Evolutionary conservation across 30 jellyfish, hydroid and myxozoan species (phyloP).

Genomic region (Morbakka virulenta): DNA sequence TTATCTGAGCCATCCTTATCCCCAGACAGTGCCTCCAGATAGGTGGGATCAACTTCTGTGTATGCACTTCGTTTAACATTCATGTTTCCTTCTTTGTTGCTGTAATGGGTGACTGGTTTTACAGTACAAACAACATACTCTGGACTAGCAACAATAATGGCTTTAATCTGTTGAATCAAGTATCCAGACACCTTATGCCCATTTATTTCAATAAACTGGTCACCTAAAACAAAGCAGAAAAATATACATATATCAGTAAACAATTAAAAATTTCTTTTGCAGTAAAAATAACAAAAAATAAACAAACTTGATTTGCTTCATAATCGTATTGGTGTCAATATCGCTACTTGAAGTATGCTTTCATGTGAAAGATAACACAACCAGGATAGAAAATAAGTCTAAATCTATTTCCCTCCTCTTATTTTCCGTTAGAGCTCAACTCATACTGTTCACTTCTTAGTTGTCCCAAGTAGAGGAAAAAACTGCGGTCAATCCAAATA

Average conservation of each 20-base stretch:
- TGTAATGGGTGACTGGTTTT: constrained; percentile 90
- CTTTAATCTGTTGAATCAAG: constrained; percentile 80
- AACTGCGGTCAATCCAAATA: no score
- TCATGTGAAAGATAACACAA: no score
- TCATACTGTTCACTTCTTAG: no score
- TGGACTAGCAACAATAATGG: constrained; percentile 73
- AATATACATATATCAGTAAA: no score
- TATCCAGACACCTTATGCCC: constrained; percentile 76
- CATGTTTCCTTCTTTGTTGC: constrained; percentile 72
- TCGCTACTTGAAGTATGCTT: no score
- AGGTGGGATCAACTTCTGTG: constrained; percentile 79
- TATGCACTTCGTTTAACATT: constrained; percentile 61
- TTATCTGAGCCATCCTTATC: constrained; percentile 16
- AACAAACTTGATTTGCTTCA: constrained; percentile 27
- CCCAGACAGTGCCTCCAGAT: constrained; percentile 15
- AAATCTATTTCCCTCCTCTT: no score
- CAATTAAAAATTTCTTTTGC: no score
- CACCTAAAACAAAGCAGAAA: constrained; percentile 46
- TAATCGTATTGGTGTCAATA: no score
- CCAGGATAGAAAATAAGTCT: no score
- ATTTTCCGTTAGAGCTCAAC: no score
- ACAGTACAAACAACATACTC: constrained; percentile 91
- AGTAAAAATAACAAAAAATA: no score
- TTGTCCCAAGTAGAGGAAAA: no score
- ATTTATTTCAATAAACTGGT: constrained; percentile 79